Evolutionary conservation across 2,113 vertebrate genomes (phyloP).

Genomic region (Cyanoramphus novaezelandiae): DNA sequence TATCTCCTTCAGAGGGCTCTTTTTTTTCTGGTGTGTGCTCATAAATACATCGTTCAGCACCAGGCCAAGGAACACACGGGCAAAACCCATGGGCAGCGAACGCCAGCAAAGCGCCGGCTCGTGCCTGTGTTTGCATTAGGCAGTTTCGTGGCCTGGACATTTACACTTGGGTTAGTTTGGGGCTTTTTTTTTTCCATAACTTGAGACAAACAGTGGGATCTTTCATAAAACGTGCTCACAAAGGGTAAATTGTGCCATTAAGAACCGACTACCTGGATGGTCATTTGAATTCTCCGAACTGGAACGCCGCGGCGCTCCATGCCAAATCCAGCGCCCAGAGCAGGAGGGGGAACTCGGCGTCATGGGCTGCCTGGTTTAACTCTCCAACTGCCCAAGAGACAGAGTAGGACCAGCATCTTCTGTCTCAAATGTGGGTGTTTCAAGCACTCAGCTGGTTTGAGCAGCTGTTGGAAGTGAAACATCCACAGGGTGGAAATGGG

Average conservation of each 20-base stretch:
- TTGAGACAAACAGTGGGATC: conserved; percentile 53
- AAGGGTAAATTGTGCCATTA: conserved; percentile 67
- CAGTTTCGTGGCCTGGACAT: conserved; percentile 30
- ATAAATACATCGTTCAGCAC: not conserved
- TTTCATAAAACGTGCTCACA: conserved; percentile 58
- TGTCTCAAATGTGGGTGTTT: not conserved
- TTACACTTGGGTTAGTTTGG: not conserved
- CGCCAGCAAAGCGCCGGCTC: conserved; percentile 18
- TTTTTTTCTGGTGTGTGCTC: not conserved
- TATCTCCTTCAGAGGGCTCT: not conserved
- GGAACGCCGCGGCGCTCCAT: not conserved
- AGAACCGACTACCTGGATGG: conserved; percentile 39
- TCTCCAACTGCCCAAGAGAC: not conserved
- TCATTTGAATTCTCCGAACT: conserved; percentile 24
- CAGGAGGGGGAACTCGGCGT: not conserved
- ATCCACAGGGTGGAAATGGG: not conserved
- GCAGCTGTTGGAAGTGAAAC: not conserved
- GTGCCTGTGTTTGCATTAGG: conserved; percentile 58
- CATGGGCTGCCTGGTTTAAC: not conserved
- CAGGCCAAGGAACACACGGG: conserved; percentile 34
- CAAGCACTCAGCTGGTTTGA: not conserved
- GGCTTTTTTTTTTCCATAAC: not conserved
- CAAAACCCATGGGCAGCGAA: not conserved
- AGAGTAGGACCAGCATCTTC: not conserved
- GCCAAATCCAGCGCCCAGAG: not conserved